Evolutionary conservation across 2,797 vertebrate species (phyloP), one percentile per base, ranked within the genome.

Genomic region (Micropoecilia bifurca): DNA sequence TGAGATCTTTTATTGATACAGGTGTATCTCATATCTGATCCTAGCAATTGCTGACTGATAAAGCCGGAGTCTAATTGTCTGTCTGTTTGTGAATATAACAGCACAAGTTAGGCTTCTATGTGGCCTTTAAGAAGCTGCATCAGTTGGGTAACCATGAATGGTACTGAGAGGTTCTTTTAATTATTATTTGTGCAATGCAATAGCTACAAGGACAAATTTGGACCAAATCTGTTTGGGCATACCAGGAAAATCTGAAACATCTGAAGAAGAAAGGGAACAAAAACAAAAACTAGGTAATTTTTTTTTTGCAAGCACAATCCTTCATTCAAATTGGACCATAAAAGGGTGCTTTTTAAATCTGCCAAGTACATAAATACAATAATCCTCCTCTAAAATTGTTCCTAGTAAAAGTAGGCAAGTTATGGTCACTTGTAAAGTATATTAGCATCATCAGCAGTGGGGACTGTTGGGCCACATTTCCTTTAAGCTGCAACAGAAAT

Each of bases 1-100:
- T 94, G 9, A 93, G 90, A 94, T 94, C 85, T 93, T 95, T 95
- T 92, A 95, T 95, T 96, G 95, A 95, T 96, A 94, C 92, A 87
- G 83, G 93, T 88, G 92, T 88, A 93, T 93, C 94, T 95, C 93
- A 92, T 91, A 95, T 93, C 92, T 91, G 90, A 94, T 90, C 92
- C 90, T 86, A 92, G 93, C 93, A 95, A 95, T 94, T 90, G 89
- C 89, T 77, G 83, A 89, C 88, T 88, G 92, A 91, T 91, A 93
- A 90, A 94, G 93, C 88, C 80, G 83, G 83, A 94, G 92, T 80
- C 90, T 94, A 93, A 92, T 92, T 90, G 89, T 91, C 92, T 91
- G 90, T 92, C 87, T 91, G 85, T 91, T 86, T 78, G 75, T 90
- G 93, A 95, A 95, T 94, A 88, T 92, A 92, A 95, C 93, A 89